A percentile compares a stretch with the other conserved stretches of the same genome.
These are phyloP conservation scores for Hypomecis atomaria DNA, from an alignment of 2,888 invertebrate genomes.

Conservation along the genomic window DNA sequence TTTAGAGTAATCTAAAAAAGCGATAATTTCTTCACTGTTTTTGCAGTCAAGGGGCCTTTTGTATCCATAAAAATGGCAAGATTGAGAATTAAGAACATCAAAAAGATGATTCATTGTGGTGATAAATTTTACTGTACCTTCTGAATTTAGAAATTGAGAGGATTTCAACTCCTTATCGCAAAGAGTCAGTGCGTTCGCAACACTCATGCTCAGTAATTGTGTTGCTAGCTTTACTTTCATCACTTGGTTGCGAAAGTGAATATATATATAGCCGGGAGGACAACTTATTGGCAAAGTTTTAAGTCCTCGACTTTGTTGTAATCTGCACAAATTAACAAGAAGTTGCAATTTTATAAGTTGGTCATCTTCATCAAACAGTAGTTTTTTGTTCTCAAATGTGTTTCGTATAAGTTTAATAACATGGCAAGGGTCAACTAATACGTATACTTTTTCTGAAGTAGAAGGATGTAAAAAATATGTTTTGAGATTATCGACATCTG, in stretches of 20 bases:
- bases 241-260: neutral
- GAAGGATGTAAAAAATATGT: neutral
- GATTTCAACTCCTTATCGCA: neutral
- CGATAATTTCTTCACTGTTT: neutral
- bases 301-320: neutral
- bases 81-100: neutral
- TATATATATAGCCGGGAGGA: neutral
- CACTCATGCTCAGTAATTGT: neutral
- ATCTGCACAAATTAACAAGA: neutral
- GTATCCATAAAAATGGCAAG: neutral
- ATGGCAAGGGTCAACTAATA: neutral
- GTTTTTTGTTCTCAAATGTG: neutral
- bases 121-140: neutral
- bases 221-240: neutral
- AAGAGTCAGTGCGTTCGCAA: neutral
- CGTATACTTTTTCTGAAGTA: neutral
- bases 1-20: neutral
- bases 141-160: neutral
- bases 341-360: neutral
- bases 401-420: slow-evolving; percentile 1
- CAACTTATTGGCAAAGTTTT: neutral
- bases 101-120: neutral
- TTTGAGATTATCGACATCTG: neutral
- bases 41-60: neutral
- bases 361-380: neutral